These are phyloP conservation scores for Candoia aspera DNA, from an alignment of 2,113 vertebrate species.

Conservation along the genomic window DNA sequence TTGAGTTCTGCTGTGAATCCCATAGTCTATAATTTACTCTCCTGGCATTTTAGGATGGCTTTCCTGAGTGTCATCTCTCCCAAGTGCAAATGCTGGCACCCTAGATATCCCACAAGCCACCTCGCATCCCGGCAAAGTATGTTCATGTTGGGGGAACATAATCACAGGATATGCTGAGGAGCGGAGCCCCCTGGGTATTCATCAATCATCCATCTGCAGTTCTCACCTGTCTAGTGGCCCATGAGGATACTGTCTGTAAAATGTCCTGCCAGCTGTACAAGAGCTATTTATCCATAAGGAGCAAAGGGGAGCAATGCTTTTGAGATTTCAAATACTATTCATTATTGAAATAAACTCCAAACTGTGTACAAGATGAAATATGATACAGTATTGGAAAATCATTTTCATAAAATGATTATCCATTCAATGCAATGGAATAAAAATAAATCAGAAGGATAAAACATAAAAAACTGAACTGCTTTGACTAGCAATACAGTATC, in stretches of 20 bases:
- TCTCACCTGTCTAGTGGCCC: conserved; percentile 61
- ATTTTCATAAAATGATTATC: not conserved
- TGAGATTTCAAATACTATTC: not conserved
- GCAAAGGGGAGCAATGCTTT: not conserved
- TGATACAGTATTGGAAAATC: not conserved
- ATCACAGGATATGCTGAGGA: conserved; percentile 68
- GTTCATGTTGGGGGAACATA: conserved; percentile 60
- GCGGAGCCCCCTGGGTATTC: conserved; percentile 49
- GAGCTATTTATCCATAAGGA: not conserved
- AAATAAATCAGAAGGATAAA: not conserved
- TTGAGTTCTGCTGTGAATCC: conserved; percentile 80
- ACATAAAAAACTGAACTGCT: not conserved
- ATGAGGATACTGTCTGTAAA: not conserved
- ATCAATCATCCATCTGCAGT: conserved; percentile 60
- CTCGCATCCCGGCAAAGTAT: conserved; percentile 52
- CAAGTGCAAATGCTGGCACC: conserved; percentile 53
- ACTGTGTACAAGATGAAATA: not conserved
- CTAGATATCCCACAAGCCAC: conserved; percentile 28
- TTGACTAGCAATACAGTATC: not conserved
- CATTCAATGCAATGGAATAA: not conserved
- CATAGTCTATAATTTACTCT: conserved; percentile 79
- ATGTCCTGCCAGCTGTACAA: not conserved
- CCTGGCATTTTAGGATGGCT: conserved; percentile 73
- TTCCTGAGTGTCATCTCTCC: conserved; percentile 70
- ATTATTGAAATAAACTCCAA: not conserved